Evolutionary conservation across 2,797 vertebrate species (phyloP).

Genomic region (Apogon talboti): DNA sequence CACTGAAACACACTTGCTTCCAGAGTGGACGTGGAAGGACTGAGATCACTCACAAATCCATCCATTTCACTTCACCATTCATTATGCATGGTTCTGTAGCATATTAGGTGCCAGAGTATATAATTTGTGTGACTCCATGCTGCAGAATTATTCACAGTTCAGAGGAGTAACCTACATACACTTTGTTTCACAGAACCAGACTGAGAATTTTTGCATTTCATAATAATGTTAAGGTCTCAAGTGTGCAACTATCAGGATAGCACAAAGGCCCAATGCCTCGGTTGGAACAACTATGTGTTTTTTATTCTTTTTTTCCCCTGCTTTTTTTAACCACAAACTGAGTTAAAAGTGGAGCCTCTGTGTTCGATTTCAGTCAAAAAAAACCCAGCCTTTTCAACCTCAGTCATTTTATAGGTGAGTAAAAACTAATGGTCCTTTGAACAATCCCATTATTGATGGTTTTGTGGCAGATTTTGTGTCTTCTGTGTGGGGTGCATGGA

Average conservation of each 20-base stretch:
- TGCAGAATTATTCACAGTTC: constrained; percentile 51
- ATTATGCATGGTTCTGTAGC: constrained; percentile 65
- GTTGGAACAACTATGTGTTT: not conserved
- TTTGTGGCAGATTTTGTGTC: no score
- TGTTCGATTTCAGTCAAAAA: constrained; percentile 16
- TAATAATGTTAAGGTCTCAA: constrained; percentile 19
- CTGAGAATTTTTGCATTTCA: constrained; percentile 26
- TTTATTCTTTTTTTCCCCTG: no score
- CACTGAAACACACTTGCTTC: constrained; percentile 54
- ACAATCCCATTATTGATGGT: no score
- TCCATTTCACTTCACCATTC: constrained; percentile 45
- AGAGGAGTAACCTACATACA: constrained; percentile 40
- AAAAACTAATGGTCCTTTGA: constrained; percentile 10
- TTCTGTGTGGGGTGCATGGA: no score
- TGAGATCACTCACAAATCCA: constrained; percentile 56
- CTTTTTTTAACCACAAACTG: not conserved
- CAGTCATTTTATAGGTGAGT: constrained; percentile 4
- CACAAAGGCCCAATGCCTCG: not conserved
- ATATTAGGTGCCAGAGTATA: constrained; percentile 33
- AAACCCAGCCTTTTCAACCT: constrained; percentile 22
- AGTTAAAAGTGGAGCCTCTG: not conserved
- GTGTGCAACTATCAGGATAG: constrained; percentile 15
- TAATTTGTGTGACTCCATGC: constrained; percentile 49
- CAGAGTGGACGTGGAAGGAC: constrained; percentile 66
- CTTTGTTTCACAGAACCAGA: constrained; percentile 14